Base-by-base conservation (phyloP, 1,140 invertebrate species). In the Chlorops oryzae region DNA sequence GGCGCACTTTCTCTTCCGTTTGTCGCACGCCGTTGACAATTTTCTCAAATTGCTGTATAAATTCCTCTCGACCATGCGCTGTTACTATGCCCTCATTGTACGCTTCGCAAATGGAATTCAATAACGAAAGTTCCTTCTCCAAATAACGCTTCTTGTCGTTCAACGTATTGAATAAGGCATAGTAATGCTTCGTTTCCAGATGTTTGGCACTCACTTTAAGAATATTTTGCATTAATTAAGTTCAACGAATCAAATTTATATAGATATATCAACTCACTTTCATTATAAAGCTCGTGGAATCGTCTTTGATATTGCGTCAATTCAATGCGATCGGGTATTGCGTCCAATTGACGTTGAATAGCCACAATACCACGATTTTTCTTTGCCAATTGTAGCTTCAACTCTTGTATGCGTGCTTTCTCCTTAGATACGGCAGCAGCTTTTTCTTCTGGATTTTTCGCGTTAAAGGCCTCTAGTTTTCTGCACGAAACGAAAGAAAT, bases 111-210 rank as follows among this genome's bases (percentile, higher is more conserved):
- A 98, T 93, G 1, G 93, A 97, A 77, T 97, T 96, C 5, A 98
- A 73, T 34, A 98, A 74, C 18, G 85, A 82, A 34, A 96, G 77
- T 76, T 98, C 94, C 70, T 94, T 96, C 39, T 84, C 85, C 52
- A 96, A 80, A 74, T 96, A 97, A 22, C 87, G 75, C 70, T 91
- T 89, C 4, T 89, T 90, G 75, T 97, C 94, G 70, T 93, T 87
- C n/a, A 98, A 75, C 5, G 90, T 93, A 74, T 98, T 98, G 71
- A 96, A 95, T 45, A 97, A 77, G 23, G 90, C 95, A 67, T 93
- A 98, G 77, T 93, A 96, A 75, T 97, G 92, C 72, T 97, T 97
- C 0, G 93, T 97, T 79, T 98, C 93, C 67, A 88, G 87, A 63
- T 98, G 92, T 62, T 92, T 96, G 22, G 87, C 85, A 51, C 90